phyloP scores from a whole-genome alignment of 2,888 invertebrate genomes.

The Ectropis crepuscularia region DNA sequence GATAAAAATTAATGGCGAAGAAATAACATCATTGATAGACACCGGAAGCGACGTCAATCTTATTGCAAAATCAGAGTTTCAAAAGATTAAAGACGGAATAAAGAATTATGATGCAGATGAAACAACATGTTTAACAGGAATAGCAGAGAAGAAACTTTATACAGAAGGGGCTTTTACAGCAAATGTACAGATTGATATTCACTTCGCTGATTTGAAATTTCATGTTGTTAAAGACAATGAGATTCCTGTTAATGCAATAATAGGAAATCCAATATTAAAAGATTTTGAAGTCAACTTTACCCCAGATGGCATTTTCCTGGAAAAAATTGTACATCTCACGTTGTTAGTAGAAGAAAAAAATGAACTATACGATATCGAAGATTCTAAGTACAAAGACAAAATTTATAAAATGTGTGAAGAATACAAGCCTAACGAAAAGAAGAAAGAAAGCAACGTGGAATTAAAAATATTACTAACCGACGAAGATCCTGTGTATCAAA shows the following conservation, averaged over 20 bases:
- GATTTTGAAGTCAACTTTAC: background rate
- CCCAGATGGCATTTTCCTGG: background rate
- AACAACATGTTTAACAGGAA: background rate
- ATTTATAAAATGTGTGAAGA: too few relatives aligned
- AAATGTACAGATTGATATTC: too few relatives aligned
- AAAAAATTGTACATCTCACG: background rate
- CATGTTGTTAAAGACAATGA: background rate
- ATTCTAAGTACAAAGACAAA: background rate
- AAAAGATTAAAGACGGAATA: background rate
- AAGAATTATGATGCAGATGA: background rate
- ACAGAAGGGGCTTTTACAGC: too few relatives aligned
- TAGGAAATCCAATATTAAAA: background rate
- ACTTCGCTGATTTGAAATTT: too few relatives aligned
- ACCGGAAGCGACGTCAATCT: too few relatives aligned
- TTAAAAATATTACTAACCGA: background rate
- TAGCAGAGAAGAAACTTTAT: background rate
- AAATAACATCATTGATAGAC: too few relatives aligned
- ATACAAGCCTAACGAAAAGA: too few relatives aligned
- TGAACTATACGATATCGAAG: background rate
- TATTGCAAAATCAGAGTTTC: too few relatives aligned
- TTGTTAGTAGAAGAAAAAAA: background rate
- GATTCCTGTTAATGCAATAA: background rate
- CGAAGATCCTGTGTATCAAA: conserved; percentile 1
- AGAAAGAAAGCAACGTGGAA: background rate
- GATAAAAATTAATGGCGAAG: too few relatives aligned